Evolutionary conservation across 2,888 invertebrate species (phyloP).

Genomic region (Heliconius erato): DNA sequence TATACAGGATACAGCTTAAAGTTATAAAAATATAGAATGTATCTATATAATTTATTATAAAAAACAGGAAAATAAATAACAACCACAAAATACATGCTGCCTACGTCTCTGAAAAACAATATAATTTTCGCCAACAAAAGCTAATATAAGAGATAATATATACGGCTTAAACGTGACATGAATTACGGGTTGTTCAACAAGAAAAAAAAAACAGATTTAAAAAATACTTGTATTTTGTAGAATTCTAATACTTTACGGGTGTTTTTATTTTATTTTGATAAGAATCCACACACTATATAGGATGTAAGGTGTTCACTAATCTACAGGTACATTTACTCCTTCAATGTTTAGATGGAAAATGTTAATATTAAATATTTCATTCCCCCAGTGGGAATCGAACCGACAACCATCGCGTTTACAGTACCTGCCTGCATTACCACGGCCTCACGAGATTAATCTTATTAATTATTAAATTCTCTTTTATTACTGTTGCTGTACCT

Average conservation of each 20-base stretch:
- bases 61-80: background rate
- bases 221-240: background rate
- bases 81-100: background rate
- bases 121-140: constrained; percentile 1
- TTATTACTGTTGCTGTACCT: no score
- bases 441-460: no score
- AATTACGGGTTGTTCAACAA: background rate
- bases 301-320: background rate
- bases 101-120: background rate
- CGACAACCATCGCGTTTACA: no score
- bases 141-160: background rate
- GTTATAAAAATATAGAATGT: background rate
- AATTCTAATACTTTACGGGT: no score
- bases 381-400: no score
- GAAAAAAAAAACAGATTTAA: background rate
- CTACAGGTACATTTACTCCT: background rate
- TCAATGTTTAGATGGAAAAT: no score
- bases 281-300: background rate
- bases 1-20: no score
- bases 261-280: background rate
- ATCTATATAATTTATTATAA: background rate
- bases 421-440: no score
- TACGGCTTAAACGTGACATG: background rate
- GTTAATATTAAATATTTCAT: no score
- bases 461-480: no score